These are phyloP conservation scores for Eupsittula cactorum DNA, from an alignment of 2,113 vertebrate species.

Conservation along the genomic window DNA sequence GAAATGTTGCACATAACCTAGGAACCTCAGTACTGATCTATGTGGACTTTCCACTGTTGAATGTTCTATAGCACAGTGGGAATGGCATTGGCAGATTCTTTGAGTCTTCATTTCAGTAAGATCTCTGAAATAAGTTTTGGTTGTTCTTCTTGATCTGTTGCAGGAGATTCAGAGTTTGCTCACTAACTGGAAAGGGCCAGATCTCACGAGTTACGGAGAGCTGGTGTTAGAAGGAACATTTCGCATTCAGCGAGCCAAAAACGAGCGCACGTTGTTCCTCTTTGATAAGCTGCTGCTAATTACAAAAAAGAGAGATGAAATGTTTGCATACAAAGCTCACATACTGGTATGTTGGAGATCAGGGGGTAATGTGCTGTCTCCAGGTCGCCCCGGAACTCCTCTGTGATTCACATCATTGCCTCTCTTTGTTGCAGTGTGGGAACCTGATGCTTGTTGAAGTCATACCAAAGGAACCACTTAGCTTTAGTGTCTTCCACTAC, in stretches of 20 bases:
- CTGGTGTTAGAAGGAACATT: constrained; percentile 96
- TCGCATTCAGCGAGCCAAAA: constrained; percentile 95
- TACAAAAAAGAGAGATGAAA: constrained; percentile 95
- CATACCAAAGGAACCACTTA: constrained; percentile 94
- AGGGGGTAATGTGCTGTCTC: not conserved
- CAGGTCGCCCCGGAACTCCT: not conserved
- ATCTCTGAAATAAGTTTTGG: not conserved
- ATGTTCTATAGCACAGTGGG: not conserved
- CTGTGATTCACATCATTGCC: not conserved
- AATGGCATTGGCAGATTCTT: not conserved
- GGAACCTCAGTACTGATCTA: not conserved
- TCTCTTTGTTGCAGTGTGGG: constrained; percentile 83
- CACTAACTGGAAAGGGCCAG: constrained; percentile 97
- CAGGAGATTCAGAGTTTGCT: constrained; percentile 98
- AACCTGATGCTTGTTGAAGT: constrained; percentile 99
- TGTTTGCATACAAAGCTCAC: constrained; percentile 94
- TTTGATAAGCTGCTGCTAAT: constrained; percentile 95
- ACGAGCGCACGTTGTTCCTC: constrained; percentile 94
- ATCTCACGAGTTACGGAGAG: constrained; percentile 94
- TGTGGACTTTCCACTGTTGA: not conserved
- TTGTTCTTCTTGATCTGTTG: constrained; percentile 14
- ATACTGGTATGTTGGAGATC: constrained; percentile 84
- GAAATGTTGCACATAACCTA: not conserved
- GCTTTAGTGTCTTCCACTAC: constrained; percentile 98
- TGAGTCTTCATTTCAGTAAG: not conserved